Evolutionary conservation across 1,140 invertebrate genomes (phyloP).

Genomic region (Papilio helenus): DNA sequence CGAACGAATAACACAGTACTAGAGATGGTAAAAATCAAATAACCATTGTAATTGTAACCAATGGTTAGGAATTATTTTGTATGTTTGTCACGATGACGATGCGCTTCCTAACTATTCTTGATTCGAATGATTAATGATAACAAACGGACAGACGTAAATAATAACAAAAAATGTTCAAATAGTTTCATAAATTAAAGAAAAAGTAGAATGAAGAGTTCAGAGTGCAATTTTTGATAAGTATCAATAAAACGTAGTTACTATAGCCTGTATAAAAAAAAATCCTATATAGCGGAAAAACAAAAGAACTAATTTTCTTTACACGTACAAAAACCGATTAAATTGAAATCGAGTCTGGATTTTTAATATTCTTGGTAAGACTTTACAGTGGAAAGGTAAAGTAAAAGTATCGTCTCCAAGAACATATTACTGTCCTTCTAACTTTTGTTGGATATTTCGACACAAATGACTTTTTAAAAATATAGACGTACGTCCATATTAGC

Average conservation of each 20-base stretch:
- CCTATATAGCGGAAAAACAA: too few species aligned
- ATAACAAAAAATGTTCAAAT: slow-evolving; percentile 2
- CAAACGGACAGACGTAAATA: slow-evolving; percentile 25
- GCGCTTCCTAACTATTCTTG: slow-evolving; percentile 30
- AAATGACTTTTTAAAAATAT: too few species aligned
- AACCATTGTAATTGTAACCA: slow-evolving; percentile 34
- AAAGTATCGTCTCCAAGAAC: too few species aligned
- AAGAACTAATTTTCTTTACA: too few species aligned
- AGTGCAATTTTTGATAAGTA: slow-evolving; percentile 8
- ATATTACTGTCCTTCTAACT: too few species aligned
- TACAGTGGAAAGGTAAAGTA: too few species aligned
- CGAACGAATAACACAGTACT: background rate
- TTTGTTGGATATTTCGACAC: too few species aligned
- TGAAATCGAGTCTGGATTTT: too few species aligned
- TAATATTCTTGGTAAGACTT: too few species aligned
- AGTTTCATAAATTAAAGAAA: slow-evolving; percentile 23
- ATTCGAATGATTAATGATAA: slow-evolving; percentile 35
- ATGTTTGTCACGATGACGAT: background rate
- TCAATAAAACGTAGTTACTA: background rate
- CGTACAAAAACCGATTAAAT: too few species aligned
- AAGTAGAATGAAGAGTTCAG: slow-evolving; percentile 14
- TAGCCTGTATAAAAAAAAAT: too few species aligned
- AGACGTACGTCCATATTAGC: too few species aligned
- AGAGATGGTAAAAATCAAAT: slow-evolving; percentile 26
- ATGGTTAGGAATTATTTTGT: slow-evolving; percentile 31